Percentiles rank a stretch among this genome's conserved stretches.
Conservation (phyloP, 2,888 invertebrate genomes). For the Masnerella sp. region DNA sequence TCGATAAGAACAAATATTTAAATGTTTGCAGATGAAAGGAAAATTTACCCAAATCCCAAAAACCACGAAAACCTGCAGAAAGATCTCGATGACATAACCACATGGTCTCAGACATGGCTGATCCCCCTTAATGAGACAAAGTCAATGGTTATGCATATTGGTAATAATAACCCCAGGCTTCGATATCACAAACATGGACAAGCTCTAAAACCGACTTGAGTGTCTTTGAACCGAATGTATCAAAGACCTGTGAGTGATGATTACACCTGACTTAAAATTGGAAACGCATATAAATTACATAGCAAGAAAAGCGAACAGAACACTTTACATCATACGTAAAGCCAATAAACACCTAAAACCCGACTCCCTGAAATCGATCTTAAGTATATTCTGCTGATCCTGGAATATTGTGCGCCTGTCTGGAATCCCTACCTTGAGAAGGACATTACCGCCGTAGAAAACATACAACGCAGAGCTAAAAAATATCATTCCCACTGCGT, state of each 20-base stretch:
- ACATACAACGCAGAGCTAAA: background rate
- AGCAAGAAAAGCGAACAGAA: background rate
- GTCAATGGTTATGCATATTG: background rate
- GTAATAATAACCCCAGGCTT: background rate
- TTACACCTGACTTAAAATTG: background rate
- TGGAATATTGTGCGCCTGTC: background rate
- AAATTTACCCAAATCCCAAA: background rate
- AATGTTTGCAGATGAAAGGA: background rate
- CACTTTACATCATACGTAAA: background rate
- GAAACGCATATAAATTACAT: background rate
- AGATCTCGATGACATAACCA: background rate
- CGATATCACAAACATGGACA: background rate
- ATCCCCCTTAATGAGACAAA: background rate
- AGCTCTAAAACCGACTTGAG: background rate
- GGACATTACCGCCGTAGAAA: background rate
- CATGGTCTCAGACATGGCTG: background rate
- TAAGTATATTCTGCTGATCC: background rate
- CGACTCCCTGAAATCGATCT: too few relatives aligned
- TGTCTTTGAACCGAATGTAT: too few relatives aligned
- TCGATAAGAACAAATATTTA: too few relatives aligned
- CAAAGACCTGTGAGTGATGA: background rate
- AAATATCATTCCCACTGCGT: too few relatives aligned
- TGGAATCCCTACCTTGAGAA: background rate
- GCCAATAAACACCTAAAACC: too few relatives aligned
- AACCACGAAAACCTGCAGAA: background rate